Conservation (phyloP, 1,140 invertebrate genomes). For the Araneus ventricosus region DNA sequence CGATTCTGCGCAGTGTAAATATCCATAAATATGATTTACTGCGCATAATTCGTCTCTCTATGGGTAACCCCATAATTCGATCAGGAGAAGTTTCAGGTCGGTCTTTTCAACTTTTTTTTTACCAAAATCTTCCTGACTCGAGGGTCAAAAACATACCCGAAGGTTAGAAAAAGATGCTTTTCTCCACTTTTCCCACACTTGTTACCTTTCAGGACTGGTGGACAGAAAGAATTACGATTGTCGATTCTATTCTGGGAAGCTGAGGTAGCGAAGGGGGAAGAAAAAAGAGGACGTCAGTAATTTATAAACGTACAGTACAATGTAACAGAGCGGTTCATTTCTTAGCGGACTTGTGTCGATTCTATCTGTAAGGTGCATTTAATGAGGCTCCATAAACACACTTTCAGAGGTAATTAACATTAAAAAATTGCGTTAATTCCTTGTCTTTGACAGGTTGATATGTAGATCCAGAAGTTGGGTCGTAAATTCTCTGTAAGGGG, state of each 20-base stretch:
- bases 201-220: not conserved
- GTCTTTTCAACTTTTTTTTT: not conserved
- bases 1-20: conserved; percentile 30
- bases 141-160: not conserved
- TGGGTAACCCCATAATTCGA: conserved; percentile 34
- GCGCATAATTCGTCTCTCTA: conserved; percentile 35
- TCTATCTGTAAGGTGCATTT: not conserved
- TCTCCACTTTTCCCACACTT: conserved; percentile 25
- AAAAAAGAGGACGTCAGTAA: not conserved
- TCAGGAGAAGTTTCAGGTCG: not conserved
- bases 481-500: conserved; percentile 23
- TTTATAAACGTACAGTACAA: not conserved
- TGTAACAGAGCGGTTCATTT: not conserved
- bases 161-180: conserved; percentile 13
- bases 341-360: conserved; percentile 20
- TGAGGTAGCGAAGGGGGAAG: not conserved
- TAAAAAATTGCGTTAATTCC: conserved; percentile 57
- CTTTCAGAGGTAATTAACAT: conserved; percentile 43
- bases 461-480: not conserved
- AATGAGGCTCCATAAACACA: conserved; percentile 1
- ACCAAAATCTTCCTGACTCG: not conserved
- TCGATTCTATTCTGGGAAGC: not conserved
- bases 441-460: conserved; percentile 23
- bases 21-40: conserved; percentile 65
- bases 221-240: conserved; percentile 44